Evolutionary conservation across 2,797 vertebrate genomes (phyloP).

Genomic region (Paramormyrops hopkinsi): DNA sequence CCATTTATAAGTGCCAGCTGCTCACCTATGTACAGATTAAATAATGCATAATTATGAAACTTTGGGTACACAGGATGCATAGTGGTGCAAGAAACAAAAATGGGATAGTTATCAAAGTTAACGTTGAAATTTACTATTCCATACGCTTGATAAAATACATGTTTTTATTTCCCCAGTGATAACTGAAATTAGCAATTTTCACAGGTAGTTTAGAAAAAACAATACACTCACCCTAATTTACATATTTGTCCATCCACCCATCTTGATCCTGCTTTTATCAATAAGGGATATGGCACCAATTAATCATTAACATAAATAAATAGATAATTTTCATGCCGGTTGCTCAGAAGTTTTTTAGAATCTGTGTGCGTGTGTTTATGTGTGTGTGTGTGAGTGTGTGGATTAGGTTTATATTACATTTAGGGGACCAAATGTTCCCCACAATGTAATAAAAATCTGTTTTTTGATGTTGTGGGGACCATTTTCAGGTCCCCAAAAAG

Average conservation of each 20-base stretch:
- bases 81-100: not conserved
- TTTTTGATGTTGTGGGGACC: too few species aligned
- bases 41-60: not conserved
- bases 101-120: not conserved
- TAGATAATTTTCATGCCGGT: not conserved
- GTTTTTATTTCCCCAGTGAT: not conserved
- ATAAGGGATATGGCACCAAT: not conserved
- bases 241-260: not conserved
- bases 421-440: too few species aligned
- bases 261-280: not conserved
- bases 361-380: not conserved
- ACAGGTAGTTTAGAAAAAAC: not conserved
- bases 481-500: too few species aligned
- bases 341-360: not conserved
- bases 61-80: not conserved
- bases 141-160: not conserved
- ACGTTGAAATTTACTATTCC: not conserved
- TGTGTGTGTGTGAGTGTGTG: not conserved
- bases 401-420: too few species aligned
- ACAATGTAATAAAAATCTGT: too few species aligned
- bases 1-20: not conserved
- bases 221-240: not conserved
- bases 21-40: not conserved
- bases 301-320: not conserved
- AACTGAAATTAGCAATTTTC: not conserved